phyloP scores from a whole-genome alignment of 2,797 vertebrate genomes.

The Microhierax caerulescens region DNA sequence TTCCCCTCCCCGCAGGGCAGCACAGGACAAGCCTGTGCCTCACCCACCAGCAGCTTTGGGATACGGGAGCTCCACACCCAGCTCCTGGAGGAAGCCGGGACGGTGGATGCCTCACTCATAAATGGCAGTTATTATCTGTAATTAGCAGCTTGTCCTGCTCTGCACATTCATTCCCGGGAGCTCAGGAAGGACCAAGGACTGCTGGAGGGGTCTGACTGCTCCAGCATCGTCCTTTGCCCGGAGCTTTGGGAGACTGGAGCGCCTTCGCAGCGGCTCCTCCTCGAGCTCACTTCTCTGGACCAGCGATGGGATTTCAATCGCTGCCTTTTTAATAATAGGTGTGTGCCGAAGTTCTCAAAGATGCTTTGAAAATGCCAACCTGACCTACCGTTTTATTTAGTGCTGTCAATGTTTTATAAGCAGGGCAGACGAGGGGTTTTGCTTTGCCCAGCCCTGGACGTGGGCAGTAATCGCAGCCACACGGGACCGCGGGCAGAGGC shows the following conservation, averaged over 20 bases:
- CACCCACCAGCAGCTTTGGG: background rate
- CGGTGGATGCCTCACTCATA: background rate
- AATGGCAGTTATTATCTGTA: background rate
- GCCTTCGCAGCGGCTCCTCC: background rate
- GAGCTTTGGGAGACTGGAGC: background rate
- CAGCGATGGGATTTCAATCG: fast-evolving
- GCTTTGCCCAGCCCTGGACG: background rate
- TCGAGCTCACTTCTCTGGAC: background rate
- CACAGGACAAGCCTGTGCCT: background rate
- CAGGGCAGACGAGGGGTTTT: background rate
- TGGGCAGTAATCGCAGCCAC: background rate
- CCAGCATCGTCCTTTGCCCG: background rate
- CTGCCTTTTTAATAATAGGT: no score
- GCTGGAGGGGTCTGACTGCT: background rate
- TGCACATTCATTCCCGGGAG: fast-evolving
- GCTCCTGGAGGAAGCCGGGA: background rate
- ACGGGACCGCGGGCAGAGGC: background rate
- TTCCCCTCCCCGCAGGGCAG: background rate
- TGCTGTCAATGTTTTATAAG: background rate
- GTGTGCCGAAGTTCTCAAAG: background rate
- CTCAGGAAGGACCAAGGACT: background rate
- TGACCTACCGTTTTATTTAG: background rate
- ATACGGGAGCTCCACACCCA: background rate
- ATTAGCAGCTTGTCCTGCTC: background rate
- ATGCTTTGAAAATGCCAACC: background rate